Percentiles rank a stretch among this genome's conserved stretches.
These are phyloP conservation scores for Onychomys torridus DNA, from an alignment of 2,797 vertebrate species.

Conservation along the genomic window DNA sequence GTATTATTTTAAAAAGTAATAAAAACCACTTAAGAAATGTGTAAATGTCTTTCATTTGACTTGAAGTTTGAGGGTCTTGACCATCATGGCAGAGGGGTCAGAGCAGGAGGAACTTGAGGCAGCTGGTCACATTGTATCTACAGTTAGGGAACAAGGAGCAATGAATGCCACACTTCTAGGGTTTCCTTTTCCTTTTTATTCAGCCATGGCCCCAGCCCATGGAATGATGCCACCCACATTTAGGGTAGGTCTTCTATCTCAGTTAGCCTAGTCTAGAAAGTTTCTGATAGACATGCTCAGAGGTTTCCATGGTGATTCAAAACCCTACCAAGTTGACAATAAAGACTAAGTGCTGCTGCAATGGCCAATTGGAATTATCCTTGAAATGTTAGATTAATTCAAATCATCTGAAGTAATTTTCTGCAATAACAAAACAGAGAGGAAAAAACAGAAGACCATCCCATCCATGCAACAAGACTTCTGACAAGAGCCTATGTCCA, in stretches of 20 bases:
- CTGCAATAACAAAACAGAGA: background rate
- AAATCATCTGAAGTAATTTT: background rate
- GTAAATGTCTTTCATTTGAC: background rate
- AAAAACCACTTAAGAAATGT: background rate
- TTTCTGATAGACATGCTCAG: background rate
- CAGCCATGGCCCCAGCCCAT: background rate
- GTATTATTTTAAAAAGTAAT: background rate
- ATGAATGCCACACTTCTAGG: no score
- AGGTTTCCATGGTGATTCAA: background rate
- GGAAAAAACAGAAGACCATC: background rate
- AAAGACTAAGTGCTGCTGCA: background rate
- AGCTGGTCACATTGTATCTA: background rate
- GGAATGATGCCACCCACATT: background rate
- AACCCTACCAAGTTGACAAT: background rate
- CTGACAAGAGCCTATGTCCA: background rate
- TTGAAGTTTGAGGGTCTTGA: background rate
- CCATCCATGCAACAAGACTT: background rate
- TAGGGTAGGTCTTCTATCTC: background rate
- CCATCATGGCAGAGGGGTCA: no score
- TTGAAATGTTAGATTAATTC: conserved; percentile 20
- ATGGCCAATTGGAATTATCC: background rate
- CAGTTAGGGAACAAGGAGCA: background rate
- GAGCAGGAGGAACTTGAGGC: no score
- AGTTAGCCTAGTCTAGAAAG: background rate
- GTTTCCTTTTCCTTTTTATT: background rate